These are phyloP conservation scores for Sebastes schlegelii DNA, from an alignment of 2,113 vertebrate genomes.

Conservation along the genomic window DNA sequence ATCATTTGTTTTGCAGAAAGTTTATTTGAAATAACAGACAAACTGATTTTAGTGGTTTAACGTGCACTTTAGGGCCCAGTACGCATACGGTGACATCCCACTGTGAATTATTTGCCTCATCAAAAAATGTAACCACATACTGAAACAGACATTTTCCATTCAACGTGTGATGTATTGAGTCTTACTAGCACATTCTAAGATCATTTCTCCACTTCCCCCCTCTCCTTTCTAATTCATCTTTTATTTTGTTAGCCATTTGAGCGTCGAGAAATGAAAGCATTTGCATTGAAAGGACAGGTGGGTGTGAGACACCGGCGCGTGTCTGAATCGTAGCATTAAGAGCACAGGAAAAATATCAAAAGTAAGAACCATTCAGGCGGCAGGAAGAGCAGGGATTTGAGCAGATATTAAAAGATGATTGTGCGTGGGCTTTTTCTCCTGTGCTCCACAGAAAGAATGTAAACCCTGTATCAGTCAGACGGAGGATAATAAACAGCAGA, in stretches of 20 bases:
- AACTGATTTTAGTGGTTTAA: conserved; percentile 20
- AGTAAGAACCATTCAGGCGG: conserved; percentile 68
- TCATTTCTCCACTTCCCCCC: conserved; percentile 38
- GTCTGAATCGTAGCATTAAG: conserved; percentile 71
- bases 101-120: conserved; percentile 54
- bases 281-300: conserved; percentile 77
- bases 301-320: conserved; percentile 71
- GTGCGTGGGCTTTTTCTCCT: conserved; percentile 79
- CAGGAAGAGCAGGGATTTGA: conserved; percentile 75
- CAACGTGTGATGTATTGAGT: conserved; percentile 41
- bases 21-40: conserved; percentile 14
- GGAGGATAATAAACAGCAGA: conserved; percentile 77
- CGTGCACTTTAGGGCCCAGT: conserved; percentile 21
- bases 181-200: conserved; percentile 56
- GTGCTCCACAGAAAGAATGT: conserved; percentile 75
- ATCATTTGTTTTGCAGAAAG: conserved; percentile 18
- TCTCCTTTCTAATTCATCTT: conserved; percentile 55
- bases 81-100: conserved; percentile 26
- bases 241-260: conserved; percentile 67
- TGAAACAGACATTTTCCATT: conserved; percentile 49
- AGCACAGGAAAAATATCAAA: conserved; percentile 66
- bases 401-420: conserved; percentile 85
- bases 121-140: conserved; percentile 31
- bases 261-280: conserved; percentile 62
- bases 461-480: conserved; percentile 80